Evolutionary conservation across 2,888 invertebrate species (phyloP).

Genomic region (Drosophila limbata): DNA sequence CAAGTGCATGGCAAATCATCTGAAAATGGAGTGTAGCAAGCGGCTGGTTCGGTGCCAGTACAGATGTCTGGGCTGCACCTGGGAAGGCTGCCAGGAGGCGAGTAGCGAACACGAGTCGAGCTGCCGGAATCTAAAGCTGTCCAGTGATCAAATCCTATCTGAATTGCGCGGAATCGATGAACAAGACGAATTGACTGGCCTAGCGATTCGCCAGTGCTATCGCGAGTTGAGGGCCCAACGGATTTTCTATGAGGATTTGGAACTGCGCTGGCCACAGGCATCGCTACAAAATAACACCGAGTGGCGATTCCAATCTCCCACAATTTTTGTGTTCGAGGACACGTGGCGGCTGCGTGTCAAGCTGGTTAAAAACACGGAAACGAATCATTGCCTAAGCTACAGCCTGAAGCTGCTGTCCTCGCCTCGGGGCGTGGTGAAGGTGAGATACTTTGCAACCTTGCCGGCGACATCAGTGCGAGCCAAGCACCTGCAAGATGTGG

Average conservation of each 20-base stretch:
- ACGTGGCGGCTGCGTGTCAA: constrained; percentile 24
- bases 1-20: constrained; percentile 27
- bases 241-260: constrained; percentile 28
- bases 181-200: neutral
- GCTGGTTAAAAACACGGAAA: neutral
- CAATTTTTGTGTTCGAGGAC: constrained; percentile 31
- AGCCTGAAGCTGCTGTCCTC: constrained; percentile 1
- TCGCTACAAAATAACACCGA: neutral
- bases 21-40: constrained; percentile 30
- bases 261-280: constrained; percentile 14
- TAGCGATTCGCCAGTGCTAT: neutral
- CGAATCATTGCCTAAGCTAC: constrained; percentile 7
- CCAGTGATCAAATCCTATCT: constrained; percentile 15
- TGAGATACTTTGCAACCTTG: constrained; percentile 33
- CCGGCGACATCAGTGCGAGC: constrained; percentile 3
- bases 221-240: constrained; percentile 17
- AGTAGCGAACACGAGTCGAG: constrained; percentile 16
- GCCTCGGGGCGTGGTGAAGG: neutral
- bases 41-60: constrained; percentile 39
- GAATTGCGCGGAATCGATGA: constrained; percentile 8
- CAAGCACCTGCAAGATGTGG: constrained; percentile 31
- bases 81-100: constrained; percentile 28
- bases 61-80: constrained; percentile 45
- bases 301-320: neutral
- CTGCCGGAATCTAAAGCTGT: constrained; percentile 18